Base-by-base conservation (phyloP, 2,888 invertebrate species). In the Mantis religiosa region DNA sequence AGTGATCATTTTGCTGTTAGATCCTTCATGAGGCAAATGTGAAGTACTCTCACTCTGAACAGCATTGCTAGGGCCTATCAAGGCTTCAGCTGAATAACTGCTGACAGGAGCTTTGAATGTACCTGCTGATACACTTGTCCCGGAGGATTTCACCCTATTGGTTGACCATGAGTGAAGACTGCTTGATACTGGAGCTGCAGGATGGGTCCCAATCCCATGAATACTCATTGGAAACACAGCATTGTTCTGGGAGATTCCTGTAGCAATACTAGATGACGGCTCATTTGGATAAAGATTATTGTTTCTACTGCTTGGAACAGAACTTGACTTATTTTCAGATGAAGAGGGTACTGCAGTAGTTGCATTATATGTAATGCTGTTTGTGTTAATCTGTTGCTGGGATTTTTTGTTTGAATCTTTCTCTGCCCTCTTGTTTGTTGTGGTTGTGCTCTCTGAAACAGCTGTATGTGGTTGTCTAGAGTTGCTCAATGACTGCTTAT, bases 21-120 rank as follows among this genome's bases (percentile, higher is more conserved):
- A 7, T 12, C 84, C 30, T 54, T 88, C 87, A 34, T 82, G 87
- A 27, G 87, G 9, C 2, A 82, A 15, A 81, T 54, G 54, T 14
- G 87, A 12, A n/a, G 27, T 82, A 14, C 20, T 41, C 30, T 85
- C 85, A 83, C 83, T 82, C 3, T 82, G 9, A 15, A 83, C 82
- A 14, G 27, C 47, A 41, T 91, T 91, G n/a, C 90, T 92, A 0
- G 91, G 91, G 1, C 93, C 92, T 84, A 93, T 93, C 28, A 93
- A 89, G 8, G 93, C 93, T 88, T 93, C 93, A 0, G 93, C 93
- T 0, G 93, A 93, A 87, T 93, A 93, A 90, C 93, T 93, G 87
- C 93, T 93, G 47, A 89, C 89, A 30, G 89, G 89, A 15, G 89
- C 88, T 85, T 89, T 89, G 87, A 84, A 90, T 28, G 82, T 47